A percentile compares a stretch with the other conserved stretches of the same genome.
Evolutionary conservation across 2,797 vertebrate genomes (phyloP).

Genomic region (Poliocrania exsul): DNA sequence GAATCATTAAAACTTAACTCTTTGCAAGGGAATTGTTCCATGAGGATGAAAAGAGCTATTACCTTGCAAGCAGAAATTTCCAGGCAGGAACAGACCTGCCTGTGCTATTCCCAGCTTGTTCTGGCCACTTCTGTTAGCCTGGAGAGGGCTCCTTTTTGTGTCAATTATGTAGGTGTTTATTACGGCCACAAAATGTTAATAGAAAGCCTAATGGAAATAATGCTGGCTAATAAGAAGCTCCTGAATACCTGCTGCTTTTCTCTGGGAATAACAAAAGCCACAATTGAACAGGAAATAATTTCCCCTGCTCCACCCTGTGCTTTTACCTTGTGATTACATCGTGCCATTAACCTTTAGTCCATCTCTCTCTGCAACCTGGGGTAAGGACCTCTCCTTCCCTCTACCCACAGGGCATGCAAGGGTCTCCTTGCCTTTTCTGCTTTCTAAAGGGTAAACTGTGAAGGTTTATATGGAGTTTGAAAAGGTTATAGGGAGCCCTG

Average conservation of each 20-base stretch:
- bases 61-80: not conserved
- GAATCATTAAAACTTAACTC: not conserved
- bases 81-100: not conserved
- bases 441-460: slow-evolving; percentile 39
- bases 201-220: slow-evolving; percentile 54
- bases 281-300: slow-evolving; percentile 42
- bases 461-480: slow-evolving; percentile 39
- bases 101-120: not conserved
- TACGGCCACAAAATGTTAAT: slow-evolving; percentile 47
- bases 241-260: slow-evolving; percentile 39
- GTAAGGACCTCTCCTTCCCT: slow-evolving; percentile 10
- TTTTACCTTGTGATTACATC: slow-evolving; percentile 30
- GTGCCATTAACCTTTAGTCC: slow-evolving; percentile 42
- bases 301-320: not conserved
- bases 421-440: not conserved
- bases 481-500: slow-evolving; percentile 40
- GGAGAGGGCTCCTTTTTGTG: not conserved
- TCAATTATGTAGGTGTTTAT: slow-evolving; percentile 61
- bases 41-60: not conserved
- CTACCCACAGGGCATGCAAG: not conserved
- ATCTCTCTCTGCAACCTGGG: not conserved
- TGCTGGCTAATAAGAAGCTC: slow-evolving; percentile 55
- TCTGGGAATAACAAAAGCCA: slow-evolving; percentile 21
- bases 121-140: not conserved
- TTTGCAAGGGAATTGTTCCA: not conserved